Evolutionary conservation across 2,797 vertebrate genomes (phyloP), one percentile per base, ranked within the genome.

Genomic region (Aplochiton taeniatus): DNA sequence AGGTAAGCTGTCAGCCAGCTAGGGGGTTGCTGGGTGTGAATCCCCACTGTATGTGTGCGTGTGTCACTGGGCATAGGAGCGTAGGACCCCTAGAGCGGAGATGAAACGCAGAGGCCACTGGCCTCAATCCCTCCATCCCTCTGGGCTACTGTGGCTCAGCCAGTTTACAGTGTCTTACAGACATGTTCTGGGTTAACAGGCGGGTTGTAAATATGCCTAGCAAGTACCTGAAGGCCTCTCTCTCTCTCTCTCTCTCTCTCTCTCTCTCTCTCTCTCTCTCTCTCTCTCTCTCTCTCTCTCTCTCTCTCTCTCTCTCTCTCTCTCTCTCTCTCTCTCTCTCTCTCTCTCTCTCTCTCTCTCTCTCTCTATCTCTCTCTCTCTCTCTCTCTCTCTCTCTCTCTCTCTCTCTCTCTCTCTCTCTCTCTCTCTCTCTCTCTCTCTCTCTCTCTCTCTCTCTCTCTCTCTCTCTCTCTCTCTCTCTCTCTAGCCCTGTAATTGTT

Each of bases 261-360:
- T 58, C 70, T 50, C 70, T 69, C 66, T 48, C 16, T 51, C 51
- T 31, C 10, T 78, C 66, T 69, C 44, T 58, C 57, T 19, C 1
- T 70, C 58, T 70, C 14, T 63, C 63, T 74, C 70, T 69, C 13
- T 56, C 68, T 53, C 63, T 70, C 66, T 59, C 63, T 72, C 80
- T 72, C 67, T 45, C 74, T 70, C 73, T n/a, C 0, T 20, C 53
- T 19, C 14, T 72, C 77, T 80, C 74, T 31, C 31, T 31, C 31
- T 31, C 31, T 31, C 2, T 18, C 18, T 49, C 17, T 61, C 49
- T 49, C 45, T 31, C 14, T 31, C 31, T 31, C 31, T 31, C 31
- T 31, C 47, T 48, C 11, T 48, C 47, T 14, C 14, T 48, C 47
- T 12, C 4, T 48, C 47, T 48, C 47, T 48, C 47, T 48, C 11